Conservation (phyloP, 1,140 invertebrate genomes). For the Aphaenogaster rudis region DNA sequence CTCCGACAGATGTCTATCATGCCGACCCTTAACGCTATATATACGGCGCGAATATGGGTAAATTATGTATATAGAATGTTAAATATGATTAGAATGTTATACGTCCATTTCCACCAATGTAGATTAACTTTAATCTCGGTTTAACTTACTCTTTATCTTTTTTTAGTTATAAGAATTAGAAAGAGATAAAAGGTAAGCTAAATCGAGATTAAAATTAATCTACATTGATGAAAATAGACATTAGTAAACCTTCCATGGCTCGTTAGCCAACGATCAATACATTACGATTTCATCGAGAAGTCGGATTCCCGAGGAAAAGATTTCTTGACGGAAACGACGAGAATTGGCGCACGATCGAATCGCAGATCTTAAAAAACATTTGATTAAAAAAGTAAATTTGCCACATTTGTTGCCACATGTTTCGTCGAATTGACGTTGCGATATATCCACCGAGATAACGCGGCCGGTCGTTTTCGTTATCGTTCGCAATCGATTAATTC, state of each 20-base stretch:
- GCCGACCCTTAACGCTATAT: no score
- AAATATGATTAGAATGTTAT: constrained; percentile 2
- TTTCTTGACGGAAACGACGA: neutral
- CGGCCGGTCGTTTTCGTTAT: constrained; percentile 72
- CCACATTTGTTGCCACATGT: constrained; percentile 10
- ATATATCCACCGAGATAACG: constrained; percentile 64
- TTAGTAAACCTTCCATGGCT: neutral
- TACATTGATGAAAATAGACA: no score
- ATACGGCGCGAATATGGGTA: neutral
- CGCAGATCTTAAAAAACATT: neutral
- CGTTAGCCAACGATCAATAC: neutral
- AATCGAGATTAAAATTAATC: no score
- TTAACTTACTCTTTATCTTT: no score
- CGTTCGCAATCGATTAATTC: constrained; percentile 73
- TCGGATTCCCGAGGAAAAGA: neutral
- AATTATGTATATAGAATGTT: neutral
- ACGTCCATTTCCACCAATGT: no score
- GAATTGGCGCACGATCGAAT: neutral
- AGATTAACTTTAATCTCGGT: no score
- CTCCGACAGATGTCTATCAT: no score
- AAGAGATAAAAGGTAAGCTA: no score
- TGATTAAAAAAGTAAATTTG: constrained; percentile 22
- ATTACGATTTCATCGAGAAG: constrained; percentile 11
- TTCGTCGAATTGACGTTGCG: constrained; percentile 60
- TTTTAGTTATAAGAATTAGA: no score